Evolutionary conservation across 30 jellyfish, hydroid and myxozoan genomes (phyloP).

Genomic region (Rhopilema esculentum): DNA sequence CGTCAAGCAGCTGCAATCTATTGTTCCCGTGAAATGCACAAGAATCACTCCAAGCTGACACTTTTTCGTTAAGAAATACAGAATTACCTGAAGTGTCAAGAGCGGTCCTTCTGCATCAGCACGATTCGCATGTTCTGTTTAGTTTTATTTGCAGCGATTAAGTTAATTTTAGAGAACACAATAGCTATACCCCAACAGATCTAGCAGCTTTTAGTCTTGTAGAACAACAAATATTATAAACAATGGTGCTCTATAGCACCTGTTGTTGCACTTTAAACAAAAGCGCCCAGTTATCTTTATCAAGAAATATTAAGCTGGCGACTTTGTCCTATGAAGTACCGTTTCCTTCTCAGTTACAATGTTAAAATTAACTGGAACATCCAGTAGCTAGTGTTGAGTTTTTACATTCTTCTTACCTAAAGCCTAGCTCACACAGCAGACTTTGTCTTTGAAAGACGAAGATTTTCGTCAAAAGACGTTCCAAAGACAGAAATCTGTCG

Average conservation of each 20-base stretch:
- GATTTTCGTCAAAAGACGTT: no score
- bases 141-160: not conserved
- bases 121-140: not conserved
- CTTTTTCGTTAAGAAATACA: not conserved
- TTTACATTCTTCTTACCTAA: no score
- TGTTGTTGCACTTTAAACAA: not conserved
- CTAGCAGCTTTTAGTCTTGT: not conserved
- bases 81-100: not conserved
- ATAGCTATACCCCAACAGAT: not conserved
- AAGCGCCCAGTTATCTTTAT: not conserved
- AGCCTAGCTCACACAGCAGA: no score
- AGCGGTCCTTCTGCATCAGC: not conserved
- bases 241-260: no score
- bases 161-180: not conserved
- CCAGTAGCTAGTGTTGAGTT: no score
- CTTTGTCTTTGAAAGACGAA: no score
- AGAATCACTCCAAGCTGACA: not conserved
- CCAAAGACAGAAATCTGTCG: no score
- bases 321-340: not conserved
- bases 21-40: no score
- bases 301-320: not conserved
- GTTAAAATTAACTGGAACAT: not conserved
- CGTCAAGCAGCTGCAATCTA: no score
- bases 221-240: not conserved
- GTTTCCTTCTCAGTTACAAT: not conserved